phyloP scores from a whole-genome alignment of 2,888 invertebrate genomes.

The Halictus ligatus region DNA sequence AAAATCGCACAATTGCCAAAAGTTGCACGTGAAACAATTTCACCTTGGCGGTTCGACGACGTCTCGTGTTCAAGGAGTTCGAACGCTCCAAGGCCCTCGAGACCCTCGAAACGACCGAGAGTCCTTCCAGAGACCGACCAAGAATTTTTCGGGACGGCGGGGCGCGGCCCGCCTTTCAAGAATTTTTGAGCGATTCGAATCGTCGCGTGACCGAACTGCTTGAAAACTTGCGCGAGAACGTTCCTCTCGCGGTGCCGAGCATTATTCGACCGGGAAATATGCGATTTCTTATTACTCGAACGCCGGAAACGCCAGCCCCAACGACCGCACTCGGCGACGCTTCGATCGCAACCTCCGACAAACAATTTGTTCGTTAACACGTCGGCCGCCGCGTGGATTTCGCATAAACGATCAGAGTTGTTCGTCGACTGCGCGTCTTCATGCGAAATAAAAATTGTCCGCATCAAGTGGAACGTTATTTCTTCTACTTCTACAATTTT shows the following conservation, averaged over 20 bases:
- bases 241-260: neutral
- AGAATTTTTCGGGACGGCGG: neutral
- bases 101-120: slow-evolving; percentile 17
- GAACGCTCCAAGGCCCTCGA: neutral
- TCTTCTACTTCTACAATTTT: no score
- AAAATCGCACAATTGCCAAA: slow-evolving; percentile 8
- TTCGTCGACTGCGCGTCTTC: no score
- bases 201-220: slow-evolving; percentile 23
- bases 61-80: slow-evolving; percentile 17
- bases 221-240: neutral
- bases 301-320: neutral
- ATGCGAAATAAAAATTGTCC: no score
- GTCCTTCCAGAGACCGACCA: neutral
- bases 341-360: no score
- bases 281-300: neutral
- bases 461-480: no score
- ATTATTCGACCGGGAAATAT: neutral
- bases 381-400: no score
- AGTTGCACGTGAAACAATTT: slow-evolving; percentile 3
- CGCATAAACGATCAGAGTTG: no score
- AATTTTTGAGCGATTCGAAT: slow-evolving; percentile 18
- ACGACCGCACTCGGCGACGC: no score
- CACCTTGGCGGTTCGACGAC: slow-evolving; percentile 14
- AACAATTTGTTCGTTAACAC: no score
- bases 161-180: neutral